Conservation (phyloP, 2,113 vertebrate species). For the Dromaius novaehollandiae region DNA sequence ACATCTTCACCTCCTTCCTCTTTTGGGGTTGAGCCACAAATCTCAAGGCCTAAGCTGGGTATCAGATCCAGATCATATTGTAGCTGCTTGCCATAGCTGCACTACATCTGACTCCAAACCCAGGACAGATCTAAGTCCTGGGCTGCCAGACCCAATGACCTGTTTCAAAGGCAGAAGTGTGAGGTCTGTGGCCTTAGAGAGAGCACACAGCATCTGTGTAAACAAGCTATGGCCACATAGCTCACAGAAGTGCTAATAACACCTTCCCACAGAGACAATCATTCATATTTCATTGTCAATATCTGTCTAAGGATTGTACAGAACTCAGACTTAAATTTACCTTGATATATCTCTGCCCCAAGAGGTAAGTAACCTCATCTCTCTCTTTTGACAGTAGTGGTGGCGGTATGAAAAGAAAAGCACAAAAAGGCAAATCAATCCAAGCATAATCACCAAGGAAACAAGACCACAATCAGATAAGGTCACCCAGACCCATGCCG, state of each 20-base stretch:
- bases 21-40: not conserved
- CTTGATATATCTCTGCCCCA: not conserved
- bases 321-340: not conserved
- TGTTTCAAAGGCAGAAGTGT: not conserved
- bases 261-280: not conserved
- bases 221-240: not conserved
- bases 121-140: not conserved
- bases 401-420: not conserved
- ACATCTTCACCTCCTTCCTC: not conserved
- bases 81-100: not conserved
- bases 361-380: not conserved
- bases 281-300: not conserved
- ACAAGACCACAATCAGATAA: not conserved
- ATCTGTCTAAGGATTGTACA: not conserved
- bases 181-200: not conserved
- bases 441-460: not conserved
- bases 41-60: not conserved
- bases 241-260: not conserved
- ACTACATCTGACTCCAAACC: not conserved
- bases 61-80: not conserved
- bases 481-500: not conserved
- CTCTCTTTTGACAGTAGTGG: not conserved
- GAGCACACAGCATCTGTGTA: fast-evolving
- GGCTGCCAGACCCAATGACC: not conserved
- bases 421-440: not conserved